phyloP scores from a whole-genome alignment of 2,113 vertebrate species.

The Aptenodytes patagonicus region DNA sequence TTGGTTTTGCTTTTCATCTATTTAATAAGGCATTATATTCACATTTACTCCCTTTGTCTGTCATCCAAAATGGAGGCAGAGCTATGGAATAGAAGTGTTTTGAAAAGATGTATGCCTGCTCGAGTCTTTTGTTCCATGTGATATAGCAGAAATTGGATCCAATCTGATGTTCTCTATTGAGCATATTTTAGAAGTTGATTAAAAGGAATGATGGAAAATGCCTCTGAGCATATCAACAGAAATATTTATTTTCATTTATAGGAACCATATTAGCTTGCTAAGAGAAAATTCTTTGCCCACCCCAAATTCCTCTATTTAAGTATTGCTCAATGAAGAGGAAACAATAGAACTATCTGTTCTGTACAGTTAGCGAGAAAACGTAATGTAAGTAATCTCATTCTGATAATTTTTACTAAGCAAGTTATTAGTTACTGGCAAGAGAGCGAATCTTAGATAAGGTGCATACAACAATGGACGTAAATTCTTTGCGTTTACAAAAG shows the following conservation, averaged over 20 bases:
- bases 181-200: neutral
- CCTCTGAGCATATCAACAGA: neutral
- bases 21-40: neutral
- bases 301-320: neutral
- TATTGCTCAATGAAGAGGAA: neutral
- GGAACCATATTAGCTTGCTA: neutral
- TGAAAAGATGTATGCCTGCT: neutral
- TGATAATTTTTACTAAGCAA: neutral
- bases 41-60: constrained; percentile 30
- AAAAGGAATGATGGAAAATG: constrained; percentile 11
- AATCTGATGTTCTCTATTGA: neutral
- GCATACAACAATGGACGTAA: accelerated
- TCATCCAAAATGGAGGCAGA: constrained; percentile 62
- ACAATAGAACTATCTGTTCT: neutral
- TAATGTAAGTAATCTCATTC: neutral
- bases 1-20: neutral
- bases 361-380: neutral
- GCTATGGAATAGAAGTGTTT: constrained; percentile 11
- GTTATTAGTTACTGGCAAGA: neutral
- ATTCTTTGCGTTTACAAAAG: neutral
- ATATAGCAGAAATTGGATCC: neutral
- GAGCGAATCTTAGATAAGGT: neutral
- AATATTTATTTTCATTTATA: neutral
- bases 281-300: neutral
- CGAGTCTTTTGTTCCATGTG: constrained; percentile 23